Conservation (phyloP, 2,888 invertebrate genomes). For the Arge pagana region DNA sequence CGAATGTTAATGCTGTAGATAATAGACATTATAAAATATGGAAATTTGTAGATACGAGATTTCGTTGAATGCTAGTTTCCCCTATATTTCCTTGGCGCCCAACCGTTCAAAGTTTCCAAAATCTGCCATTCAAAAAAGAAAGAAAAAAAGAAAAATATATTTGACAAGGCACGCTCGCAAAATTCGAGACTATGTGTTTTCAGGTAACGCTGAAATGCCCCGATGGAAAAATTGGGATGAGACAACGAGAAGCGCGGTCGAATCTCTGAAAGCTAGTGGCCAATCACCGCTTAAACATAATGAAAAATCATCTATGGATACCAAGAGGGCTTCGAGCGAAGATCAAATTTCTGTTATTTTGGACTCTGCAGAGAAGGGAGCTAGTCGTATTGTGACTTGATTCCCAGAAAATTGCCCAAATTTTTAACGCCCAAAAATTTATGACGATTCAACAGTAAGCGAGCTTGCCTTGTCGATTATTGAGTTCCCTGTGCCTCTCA, state of each 20-base stretch:
- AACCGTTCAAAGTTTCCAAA: background rate
- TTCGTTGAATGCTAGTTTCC: no score
- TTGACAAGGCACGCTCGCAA: slow-evolving; percentile 35
- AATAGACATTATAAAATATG: slow-evolving; percentile 13
- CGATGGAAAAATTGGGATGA: slow-evolving; percentile 39
- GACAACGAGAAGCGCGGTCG: slow-evolving; percentile 36
- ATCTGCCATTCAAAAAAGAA: no score
- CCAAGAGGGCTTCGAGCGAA: slow-evolving; percentile 27
- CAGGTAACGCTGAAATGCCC: slow-evolving; percentile 36
- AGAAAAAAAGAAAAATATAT: no score
- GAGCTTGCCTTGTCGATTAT: slow-evolving; percentile 20
- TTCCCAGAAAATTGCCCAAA: background rate
- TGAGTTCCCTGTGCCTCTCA: background rate
- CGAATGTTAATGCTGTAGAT: slow-evolving; percentile 17
- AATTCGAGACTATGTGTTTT: slow-evolving; percentile 40
- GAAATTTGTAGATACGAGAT: slow-evolving; percentile 18
- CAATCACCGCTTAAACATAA: slow-evolving; percentile 28
- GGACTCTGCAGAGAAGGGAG: slow-evolving; percentile 41
- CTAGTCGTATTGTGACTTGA: slow-evolving; percentile 40
- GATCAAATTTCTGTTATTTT: slow-evolving; percentile 37
- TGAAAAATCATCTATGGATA: slow-evolving; percentile 27
- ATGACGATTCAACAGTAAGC: slow-evolving; percentile 2
- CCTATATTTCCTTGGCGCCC: no score
- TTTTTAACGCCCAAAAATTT: background rate
- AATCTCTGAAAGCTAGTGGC: slow-evolving; percentile 30